A percentile compares a stretch with the other conserved stretches of the same genome.
phyloP scores from a whole-genome alignment of 2,113 vertebrate genomes.

The Myotis brandtii region DNA sequence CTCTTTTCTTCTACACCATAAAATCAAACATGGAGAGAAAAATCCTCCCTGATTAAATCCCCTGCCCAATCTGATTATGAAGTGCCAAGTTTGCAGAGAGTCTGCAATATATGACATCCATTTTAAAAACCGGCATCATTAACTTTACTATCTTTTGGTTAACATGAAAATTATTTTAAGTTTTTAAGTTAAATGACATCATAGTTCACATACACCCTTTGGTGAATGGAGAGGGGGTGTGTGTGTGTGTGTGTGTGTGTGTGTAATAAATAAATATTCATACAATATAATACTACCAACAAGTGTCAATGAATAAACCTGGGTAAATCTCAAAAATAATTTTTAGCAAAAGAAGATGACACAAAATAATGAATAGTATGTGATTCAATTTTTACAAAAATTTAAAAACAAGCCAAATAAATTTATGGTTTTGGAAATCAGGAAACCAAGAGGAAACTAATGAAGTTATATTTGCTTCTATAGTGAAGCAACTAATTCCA shows the following conservation, averaged over 20 bases:
- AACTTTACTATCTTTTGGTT: conserved; percentile 3
- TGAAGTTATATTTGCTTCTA: background rate
- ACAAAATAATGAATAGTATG: background rate
- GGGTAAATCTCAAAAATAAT: background rate
- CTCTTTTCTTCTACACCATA: background rate
- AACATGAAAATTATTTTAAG: background rate
- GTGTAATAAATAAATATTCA: background rate
- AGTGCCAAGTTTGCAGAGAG: background rate
- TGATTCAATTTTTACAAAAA: background rate
- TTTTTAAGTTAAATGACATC: conserved; percentile 13
- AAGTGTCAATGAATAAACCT: background rate
- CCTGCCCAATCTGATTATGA: background rate
- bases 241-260: background rate
- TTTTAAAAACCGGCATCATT: background rate
- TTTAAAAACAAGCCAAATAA: background rate
- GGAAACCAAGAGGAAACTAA: background rate
- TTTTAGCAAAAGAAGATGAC: background rate
- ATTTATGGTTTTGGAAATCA: background rate
- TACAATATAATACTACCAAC: background rate
- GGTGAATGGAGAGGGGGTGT: background rate
- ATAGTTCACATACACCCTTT: background rate
- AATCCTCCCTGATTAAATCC: background rate
- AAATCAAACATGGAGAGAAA: background rate
- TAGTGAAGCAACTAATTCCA: background rate
- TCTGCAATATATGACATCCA: background rate